Evolutionary conservation across 2,113 vertebrate species (phyloP).

Genomic region (Neolamprologus falcicula): DNA sequence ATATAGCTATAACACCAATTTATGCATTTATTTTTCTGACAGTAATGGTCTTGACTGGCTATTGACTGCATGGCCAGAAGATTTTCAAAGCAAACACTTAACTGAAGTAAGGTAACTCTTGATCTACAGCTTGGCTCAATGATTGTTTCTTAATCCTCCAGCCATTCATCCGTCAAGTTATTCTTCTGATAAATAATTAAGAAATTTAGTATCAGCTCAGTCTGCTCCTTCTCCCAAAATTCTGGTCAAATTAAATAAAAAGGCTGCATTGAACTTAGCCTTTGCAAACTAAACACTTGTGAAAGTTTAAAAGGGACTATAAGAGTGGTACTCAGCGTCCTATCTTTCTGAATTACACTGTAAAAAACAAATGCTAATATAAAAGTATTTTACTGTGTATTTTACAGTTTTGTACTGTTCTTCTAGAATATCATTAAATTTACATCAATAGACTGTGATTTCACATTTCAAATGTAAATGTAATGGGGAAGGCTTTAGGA

Average conservation of each 20-base stretch:
- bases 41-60: neutral
- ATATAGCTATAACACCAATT: neutral
- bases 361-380: neutral
- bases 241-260: neutral
- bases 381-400: neutral
- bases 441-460: neutral
- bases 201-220: neutral
- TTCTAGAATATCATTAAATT: neutral
- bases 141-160: neutral
- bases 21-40: neutral
- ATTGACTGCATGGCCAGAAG: neutral
- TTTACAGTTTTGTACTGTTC: neutral
- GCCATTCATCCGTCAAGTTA: neutral
- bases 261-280: neutral
- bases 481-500: rapidly evolving
- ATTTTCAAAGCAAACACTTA: neutral
- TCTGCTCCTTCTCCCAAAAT: neutral
- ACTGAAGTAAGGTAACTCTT: neutral
- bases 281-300: neutral
- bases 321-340: no score
- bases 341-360: neutral
- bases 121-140: neutral
- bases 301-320: neutral
- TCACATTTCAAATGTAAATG: neutral
- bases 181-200: conserved; percentile 32